A percentile compares a stretch with the other conserved stretches of the same genome.
Evolutionary conservation across 1,140 invertebrate genomes (phyloP).

Genomic region (Lycorma delicatula): DNA sequence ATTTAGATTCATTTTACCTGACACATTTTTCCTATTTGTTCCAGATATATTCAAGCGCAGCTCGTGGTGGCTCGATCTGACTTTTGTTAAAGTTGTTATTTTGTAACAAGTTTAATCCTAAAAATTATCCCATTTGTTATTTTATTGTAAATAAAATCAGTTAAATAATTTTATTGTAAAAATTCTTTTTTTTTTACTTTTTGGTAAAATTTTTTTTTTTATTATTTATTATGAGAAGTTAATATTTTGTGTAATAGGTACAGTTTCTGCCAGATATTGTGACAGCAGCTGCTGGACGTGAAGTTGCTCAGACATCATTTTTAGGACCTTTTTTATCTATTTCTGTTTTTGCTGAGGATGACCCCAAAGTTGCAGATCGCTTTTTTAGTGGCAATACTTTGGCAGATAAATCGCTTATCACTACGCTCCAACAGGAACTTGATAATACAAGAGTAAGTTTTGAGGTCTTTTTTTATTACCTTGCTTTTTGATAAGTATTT

Average conservation of each 20-base stretch:
- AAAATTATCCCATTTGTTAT: no score
- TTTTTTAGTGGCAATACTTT: constrained; percentile 48
- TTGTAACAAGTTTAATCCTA: no score
- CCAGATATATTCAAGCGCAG: no score
- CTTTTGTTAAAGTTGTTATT: no score
- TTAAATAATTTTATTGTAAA: no score
- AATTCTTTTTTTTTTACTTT: background rate
- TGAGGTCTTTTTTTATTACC: background rate
- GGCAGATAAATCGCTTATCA: constrained; percentile 49
- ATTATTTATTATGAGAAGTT: background rate
- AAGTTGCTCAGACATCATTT: constrained; percentile 71
- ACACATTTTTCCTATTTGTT: no score
- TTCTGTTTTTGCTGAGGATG: constrained; percentile 89
- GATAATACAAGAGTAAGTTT: constrained; percentile 52
- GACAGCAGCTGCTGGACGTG: constrained; percentile 64
- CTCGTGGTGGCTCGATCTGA: no score
- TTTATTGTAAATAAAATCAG: no score
- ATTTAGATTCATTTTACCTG: no score
- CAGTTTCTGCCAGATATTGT: constrained; percentile 68
- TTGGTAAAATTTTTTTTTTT: background rate
- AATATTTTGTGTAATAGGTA: constrained; percentile 37
- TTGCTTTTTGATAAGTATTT: background rate
- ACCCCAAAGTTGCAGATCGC: constrained; percentile 64
- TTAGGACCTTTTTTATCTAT: constrained; percentile 84
- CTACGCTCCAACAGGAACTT: constrained; percentile 55